Evolutionary conservation across 2,113 vertebrate species (phyloP).

Genomic region (Vidua macroura): DNA sequence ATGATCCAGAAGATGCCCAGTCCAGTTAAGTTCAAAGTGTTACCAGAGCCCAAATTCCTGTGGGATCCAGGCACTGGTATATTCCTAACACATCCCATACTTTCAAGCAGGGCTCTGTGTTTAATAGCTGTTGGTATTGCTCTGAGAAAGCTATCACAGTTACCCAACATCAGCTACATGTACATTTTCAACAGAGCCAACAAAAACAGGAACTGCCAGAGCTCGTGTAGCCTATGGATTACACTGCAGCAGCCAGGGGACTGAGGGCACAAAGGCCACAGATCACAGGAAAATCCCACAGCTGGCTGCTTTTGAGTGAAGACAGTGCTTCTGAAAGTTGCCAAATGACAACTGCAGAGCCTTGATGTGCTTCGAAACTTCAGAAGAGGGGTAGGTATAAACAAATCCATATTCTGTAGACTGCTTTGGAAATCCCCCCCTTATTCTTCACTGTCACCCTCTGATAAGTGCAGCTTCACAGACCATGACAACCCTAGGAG

Average conservation of each 20-base stretch:
- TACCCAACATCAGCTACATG: background rate
- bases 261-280: background rate
- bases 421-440: background rate
- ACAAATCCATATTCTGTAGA: rapidly evolving
- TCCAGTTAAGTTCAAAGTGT: background rate
- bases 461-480: background rate
- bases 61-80: background rate
- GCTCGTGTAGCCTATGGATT: background rate
- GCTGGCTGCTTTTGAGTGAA: background rate
- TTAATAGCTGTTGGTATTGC: background rate
- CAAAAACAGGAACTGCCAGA: background rate
- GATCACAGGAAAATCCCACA: background rate
- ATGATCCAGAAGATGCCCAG: background rate
- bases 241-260: background rate
- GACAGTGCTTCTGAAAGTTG: background rate
- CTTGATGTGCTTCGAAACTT: background rate
- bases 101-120: background rate
- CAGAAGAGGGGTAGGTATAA: background rate
- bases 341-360: background rate
- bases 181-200: background rate
- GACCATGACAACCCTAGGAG: background rate
- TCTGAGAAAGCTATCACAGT: background rate
- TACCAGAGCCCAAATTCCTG: background rate
- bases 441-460: background rate
- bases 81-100: background rate